These are phyloP conservation scores for Trichosurus vulpecula DNA, from an alignment of 2,797 vertebrate species.

Conservation along the genomic window DNA sequence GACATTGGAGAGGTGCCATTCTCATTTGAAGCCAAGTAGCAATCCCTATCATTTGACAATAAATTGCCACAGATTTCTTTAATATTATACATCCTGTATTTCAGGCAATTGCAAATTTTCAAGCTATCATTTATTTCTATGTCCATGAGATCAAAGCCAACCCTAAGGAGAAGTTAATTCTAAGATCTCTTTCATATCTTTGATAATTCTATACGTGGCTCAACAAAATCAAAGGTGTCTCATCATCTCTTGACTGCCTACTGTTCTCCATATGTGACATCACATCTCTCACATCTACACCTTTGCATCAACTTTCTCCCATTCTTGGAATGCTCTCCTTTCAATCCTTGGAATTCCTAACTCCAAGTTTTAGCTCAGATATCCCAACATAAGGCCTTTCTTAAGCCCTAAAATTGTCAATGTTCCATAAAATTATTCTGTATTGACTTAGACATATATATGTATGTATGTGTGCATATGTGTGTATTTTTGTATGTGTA, in stretches of 20 bases:
- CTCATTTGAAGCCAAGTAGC: not conserved
- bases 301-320: not conserved
- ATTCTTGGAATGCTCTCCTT: not conserved
- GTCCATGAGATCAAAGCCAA: not conserved
- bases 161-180: not conserved
- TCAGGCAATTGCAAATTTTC: not conserved
- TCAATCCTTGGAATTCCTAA: not conserved
- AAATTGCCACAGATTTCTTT: not conserved
- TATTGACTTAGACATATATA: not conserved
- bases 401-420: not conserved
- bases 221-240: not conserved
- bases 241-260: not conserved
- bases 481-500: fast-evolving
- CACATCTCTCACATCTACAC: not conserved
- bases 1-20: not conserved
- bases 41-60: not conserved
- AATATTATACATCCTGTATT: not conserved
- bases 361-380: not conserved
- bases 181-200: not conserved
- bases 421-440: not conserved
- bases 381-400: not conserved
- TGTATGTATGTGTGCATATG: not conserved
- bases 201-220: not conserved
- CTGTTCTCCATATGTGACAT: not conserved
- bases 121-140: not conserved